phyloP scores from a whole-genome alignment of 2,113 vertebrate species.

The Sorex fumeus region DNA sequence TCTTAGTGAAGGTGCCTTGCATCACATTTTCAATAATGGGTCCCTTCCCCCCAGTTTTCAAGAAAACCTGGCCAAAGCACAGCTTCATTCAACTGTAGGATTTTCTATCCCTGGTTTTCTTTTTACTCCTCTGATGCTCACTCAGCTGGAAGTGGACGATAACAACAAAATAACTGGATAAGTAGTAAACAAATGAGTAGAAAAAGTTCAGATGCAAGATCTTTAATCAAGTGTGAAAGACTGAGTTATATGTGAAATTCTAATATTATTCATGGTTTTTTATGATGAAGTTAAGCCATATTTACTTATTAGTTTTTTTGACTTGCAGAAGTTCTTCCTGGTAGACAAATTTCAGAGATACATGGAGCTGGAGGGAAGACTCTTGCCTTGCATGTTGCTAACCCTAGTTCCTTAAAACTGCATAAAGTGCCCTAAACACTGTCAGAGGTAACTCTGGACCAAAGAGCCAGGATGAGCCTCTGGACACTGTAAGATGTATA shows the following conservation, averaged over 20 bases:
- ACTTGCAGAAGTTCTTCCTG: background rate
- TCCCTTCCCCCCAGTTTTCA: background rate
- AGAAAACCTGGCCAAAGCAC: conserved; percentile 4
- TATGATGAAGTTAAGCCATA: conserved; percentile 6
- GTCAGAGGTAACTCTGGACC: no score
- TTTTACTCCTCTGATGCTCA: conserved; percentile 36
- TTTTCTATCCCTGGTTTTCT: conserved; percentile 16
- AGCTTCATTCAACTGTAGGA: background rate
- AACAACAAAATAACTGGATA: background rate
- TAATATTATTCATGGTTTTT: conserved; percentile 15
- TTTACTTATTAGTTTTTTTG: background rate
- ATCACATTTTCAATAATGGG: background rate
- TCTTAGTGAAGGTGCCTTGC: background rate
- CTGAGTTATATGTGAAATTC: background rate
- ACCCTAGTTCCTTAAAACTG: no score
- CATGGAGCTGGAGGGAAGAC: background rate
- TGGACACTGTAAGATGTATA: no score
- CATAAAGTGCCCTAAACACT: no score
- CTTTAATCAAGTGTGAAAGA: background rate
- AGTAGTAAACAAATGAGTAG: background rate
- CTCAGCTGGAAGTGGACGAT: background rate
- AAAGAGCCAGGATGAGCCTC: no score
- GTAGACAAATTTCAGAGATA: background rate
- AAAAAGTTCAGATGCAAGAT: conserved; percentile 13
- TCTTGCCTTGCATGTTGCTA: no score